These are phyloP conservation scores for Agriopis marginaria DNA, from an alignment of 2,888 invertebrate genomes.

Conservation along the genomic window DNA sequence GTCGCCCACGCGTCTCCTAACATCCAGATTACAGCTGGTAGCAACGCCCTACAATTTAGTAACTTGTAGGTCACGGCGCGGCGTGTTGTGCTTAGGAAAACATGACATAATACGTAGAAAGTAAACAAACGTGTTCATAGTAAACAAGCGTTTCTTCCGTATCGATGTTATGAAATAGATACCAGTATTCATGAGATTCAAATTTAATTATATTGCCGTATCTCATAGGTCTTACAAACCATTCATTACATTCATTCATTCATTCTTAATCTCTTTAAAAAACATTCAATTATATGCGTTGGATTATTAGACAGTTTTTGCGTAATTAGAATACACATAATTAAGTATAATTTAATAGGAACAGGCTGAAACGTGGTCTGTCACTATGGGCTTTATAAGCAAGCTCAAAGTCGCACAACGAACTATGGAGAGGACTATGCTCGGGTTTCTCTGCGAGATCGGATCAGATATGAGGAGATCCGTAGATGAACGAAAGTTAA, in stretches of 20 bases:
- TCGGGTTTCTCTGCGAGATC: no score
- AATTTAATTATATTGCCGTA: background rate
- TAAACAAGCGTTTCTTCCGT: slow-evolving; percentile 29
- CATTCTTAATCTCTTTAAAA: no score
- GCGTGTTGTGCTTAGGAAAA: slow-evolving; percentile 15
- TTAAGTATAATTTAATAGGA: no score
- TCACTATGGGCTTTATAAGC: no score
- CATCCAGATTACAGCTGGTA: slow-evolving; percentile 6
- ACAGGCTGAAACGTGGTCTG: no score
- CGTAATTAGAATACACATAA: background rate
- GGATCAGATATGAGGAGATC: no score
- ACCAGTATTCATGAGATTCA: slow-evolving; percentile 4
- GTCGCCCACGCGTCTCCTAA: slow-evolving; percentile 5
- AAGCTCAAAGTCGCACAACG: no score
- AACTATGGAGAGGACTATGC: no score
- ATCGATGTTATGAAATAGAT: slow-evolving; percentile 20
- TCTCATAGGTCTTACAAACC: background rate
- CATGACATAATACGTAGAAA: slow-evolving; percentile 34
- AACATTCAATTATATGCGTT: background rate
- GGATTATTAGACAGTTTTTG: background rate
- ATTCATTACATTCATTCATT: no score
- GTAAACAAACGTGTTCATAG: slow-evolving; percentile 42
- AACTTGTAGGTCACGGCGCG: slow-evolving; percentile 22
- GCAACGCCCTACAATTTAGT: slow-evolving; percentile 12
- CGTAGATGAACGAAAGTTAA: no score